Percentiles rank a stretch among this genome's conserved stretches.
These are phyloP conservation scores for Actinemys pallida DNA, from an alignment of 2,113 vertebrate genomes.

Conservation along the genomic window DNA sequence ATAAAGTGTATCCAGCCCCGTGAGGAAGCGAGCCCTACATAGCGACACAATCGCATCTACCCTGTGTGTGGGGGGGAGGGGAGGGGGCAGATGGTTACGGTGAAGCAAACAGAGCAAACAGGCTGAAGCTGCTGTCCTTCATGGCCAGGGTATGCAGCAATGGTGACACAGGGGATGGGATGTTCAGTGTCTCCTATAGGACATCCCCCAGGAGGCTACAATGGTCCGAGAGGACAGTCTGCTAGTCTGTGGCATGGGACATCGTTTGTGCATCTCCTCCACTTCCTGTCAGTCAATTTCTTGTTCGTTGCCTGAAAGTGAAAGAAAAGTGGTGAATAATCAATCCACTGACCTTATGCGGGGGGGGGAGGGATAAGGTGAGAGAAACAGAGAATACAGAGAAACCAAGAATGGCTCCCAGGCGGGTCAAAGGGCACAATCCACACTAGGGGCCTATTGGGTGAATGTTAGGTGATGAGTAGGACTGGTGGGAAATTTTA, in stretches of 20 bases:
- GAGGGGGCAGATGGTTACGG: background rate
- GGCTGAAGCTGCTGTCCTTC: background rate
- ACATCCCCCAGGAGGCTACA: rapidly evolving
- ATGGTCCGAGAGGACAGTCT: background rate
- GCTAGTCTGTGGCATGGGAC: background rate
- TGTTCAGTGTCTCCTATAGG: background rate
- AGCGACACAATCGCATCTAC: background rate
- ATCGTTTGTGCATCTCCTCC: background rate
- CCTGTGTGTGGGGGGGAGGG: background rate
- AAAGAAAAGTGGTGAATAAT: background rate
- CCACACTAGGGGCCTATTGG: background rate
- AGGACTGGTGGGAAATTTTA: background rate
- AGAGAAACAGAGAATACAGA: background rate
- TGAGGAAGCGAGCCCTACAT: background rate
- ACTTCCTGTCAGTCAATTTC: slow-evolving; percentile 57
- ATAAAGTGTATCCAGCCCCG: background rate
- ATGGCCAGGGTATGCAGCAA: background rate
- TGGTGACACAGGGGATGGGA: background rate
- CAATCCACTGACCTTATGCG: background rate
- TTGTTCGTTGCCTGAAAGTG: slow-evolving; percentile 32
- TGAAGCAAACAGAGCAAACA: background rate
- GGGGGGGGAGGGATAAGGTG: background rate
- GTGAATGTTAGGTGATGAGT: background rate
- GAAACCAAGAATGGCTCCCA: background rate
- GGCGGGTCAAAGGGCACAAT: background rate